Percentiles rank a stretch among this genome's conserved stretches.
phyloP scores from a whole-genome alignment of 2,888 invertebrate species.

The Latrodectus elegans region DNA sequence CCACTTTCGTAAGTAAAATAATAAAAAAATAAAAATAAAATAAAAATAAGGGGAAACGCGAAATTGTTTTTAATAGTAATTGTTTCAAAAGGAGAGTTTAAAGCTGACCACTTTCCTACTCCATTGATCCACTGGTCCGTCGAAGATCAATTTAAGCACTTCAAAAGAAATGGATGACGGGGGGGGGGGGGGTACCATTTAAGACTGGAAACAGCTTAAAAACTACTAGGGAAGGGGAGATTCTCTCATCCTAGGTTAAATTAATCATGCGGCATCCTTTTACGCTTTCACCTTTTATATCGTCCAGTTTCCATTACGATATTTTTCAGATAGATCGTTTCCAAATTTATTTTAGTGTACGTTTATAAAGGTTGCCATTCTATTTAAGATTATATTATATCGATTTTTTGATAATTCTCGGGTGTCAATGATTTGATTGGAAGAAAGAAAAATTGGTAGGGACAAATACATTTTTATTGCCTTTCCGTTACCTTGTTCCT shows the following conservation, averaged over 20 bases:
- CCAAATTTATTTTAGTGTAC: constrained; percentile 64
- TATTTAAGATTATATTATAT: constrained; percentile 61
- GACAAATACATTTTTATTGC: no score
- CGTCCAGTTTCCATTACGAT: background rate
- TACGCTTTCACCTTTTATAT: constrained; percentile 11
- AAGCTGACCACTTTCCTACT: constrained; percentile 58
- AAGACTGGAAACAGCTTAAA: constrained; percentile 44
- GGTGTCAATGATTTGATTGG: no score
- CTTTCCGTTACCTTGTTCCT: no score
- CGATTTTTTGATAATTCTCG: background rate
- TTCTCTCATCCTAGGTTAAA: constrained; percentile 37
- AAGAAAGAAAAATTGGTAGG: no score
- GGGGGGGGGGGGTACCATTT: constrained; percentile 44
- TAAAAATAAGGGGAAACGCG: background rate
- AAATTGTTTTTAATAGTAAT: constrained; percentile 10
- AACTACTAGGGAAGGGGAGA: constrained; percentile 1
- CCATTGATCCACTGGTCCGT: constrained; percentile 24
- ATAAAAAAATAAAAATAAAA: no score
- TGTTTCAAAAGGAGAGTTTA: constrained; percentile 36
- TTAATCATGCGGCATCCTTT: constrained; percentile 56
- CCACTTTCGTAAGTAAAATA: background rate
- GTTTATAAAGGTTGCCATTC: constrained; percentile 64
- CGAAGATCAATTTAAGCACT: constrained; percentile 23
- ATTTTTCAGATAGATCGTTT: constrained; percentile 33
- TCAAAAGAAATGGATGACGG: constrained; percentile 28